These are phyloP conservation scores for Corynorhinus townsendii DNA, from an alignment of 2,113 vertebrate genomes.

Conservation along the genomic window DNA sequence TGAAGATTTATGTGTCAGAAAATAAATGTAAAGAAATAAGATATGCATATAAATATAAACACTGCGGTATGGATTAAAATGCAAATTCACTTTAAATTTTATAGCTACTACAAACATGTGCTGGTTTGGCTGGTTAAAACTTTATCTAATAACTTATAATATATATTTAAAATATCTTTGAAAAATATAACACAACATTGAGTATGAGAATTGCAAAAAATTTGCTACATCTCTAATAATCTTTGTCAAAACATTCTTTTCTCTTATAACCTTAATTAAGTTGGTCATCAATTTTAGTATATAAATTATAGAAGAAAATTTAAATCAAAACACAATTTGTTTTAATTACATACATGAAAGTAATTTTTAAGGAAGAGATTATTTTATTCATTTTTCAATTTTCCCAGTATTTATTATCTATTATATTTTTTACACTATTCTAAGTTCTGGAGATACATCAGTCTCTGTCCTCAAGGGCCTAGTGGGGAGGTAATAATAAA, in stretches of 20 bases:
- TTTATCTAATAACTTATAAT: conserved; percentile 18
- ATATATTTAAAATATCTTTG: conserved; percentile 20
- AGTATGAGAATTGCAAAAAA: not conserved
- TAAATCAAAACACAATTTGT: not conserved
- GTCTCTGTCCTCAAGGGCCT: not conserved
- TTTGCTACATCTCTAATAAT: not conserved
- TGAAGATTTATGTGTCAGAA: not conserved
- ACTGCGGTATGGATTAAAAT: conserved; percentile 3
- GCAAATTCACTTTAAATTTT: conserved; percentile 47
- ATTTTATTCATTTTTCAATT: not conserved
- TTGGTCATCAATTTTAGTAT: conserved; percentile 15
- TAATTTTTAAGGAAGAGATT: not conserved
- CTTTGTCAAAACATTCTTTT: conserved; percentile 14
- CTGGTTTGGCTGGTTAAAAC: not conserved
- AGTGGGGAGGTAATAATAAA: not conserved
- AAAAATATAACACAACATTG: not conserved
- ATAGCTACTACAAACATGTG: not conserved
- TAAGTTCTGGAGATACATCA: not conserved
- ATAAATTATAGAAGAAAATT: not conserved
- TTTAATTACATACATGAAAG: not conserved
- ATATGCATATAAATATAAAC: not conserved
- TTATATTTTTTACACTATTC: not conserved
- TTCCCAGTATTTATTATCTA: not conserved
- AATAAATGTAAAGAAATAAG: conserved; percentile 22
- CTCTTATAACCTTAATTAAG: not conserved